phyloP scores from a whole-genome alignment of 2,888 invertebrate genomes.

The Tribolium freemani region DNA sequence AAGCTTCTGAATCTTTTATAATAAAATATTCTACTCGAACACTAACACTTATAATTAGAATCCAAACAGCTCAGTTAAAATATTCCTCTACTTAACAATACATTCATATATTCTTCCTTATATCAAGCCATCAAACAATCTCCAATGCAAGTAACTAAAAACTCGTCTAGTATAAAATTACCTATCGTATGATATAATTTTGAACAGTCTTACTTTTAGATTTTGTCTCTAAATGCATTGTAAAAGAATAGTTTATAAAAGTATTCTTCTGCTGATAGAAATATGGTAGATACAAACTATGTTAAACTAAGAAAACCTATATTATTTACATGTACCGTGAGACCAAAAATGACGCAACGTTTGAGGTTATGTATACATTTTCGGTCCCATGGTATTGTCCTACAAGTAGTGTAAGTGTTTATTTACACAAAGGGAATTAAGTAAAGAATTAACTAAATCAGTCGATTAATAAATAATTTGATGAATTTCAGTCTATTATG shows the following conservation, averaged over 20 bases:
- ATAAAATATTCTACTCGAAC: conserved; percentile 65
- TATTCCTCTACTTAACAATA: conserved; percentile 61
- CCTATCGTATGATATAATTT: conserved; percentile 60
- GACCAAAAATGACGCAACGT: too few relatives aligned
- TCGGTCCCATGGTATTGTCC: too few relatives aligned
- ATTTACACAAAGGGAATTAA: not conserved
- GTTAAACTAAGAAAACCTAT: conserved; percentile 51
- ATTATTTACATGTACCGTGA: conserved; percentile 52
- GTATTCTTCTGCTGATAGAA: conserved; percentile 58
- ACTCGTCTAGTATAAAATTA: conserved; percentile 58
- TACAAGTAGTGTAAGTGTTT: not conserved
- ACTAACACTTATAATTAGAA: conserved; percentile 65
- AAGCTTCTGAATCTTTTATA: conserved; percentile 59
- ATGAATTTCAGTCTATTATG: conserved; percentile 63
- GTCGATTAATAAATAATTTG: conserved; percentile 61
- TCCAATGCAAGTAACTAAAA: conserved; percentile 57
- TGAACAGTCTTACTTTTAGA: conserved; percentile 64
- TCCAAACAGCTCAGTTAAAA: conserved; percentile 56
- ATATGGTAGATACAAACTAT: conserved; percentile 62
- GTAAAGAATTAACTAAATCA: conserved; percentile 58
- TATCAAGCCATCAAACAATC: conserved; percentile 56
- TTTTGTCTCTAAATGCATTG: conserved; percentile 60
- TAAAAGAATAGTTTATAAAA: conserved; percentile 64
- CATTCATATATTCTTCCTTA: conserved; percentile 51
- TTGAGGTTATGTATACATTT: too few relatives aligned